Percentiles rank a stretch among this genome's conserved stretches.
These are phyloP conservation scores for Trogon melanurus DNA, from an alignment of 2,113 vertebrate species.

Conservation along the genomic window DNA sequence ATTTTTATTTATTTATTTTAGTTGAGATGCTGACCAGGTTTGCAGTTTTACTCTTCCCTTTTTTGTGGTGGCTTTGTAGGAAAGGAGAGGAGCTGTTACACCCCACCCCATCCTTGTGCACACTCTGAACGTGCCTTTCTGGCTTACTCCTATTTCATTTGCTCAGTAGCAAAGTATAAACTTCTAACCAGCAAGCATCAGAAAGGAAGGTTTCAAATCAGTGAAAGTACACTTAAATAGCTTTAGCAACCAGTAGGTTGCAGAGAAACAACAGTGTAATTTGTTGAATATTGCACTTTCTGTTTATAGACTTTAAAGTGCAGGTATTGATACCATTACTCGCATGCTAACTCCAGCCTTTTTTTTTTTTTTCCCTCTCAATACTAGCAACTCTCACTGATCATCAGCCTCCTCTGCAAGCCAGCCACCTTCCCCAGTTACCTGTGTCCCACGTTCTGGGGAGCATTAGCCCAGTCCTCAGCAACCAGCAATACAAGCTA, in stretches of 20 bases:
- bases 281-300: not conserved
- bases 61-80: not conserved
- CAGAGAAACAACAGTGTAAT: not conserved
- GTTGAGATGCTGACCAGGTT: not conserved
- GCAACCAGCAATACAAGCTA: not conserved
- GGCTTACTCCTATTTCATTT: not conserved
- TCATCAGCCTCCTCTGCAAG: not conserved
- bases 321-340: not conserved
- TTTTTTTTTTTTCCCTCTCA: too few relatives aligned
- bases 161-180: not conserved
- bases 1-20: not conserved
- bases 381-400: not conserved
- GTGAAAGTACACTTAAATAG: not conserved
- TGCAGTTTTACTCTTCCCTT: not conserved
- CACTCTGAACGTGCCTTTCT: not conserved
- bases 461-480: not conserved
- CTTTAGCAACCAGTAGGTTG: not conserved
- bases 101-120: not conserved
- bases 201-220: not conserved
- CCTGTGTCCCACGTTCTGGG: fast-evolving
- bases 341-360: too few relatives aligned
- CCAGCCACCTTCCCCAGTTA: not conserved
- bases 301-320: not conserved
- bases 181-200: not conserved
- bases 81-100: not conserved